Conservation (phyloP, 2,113 vertebrate species). For the Hippopotamus amphibius region DNA sequence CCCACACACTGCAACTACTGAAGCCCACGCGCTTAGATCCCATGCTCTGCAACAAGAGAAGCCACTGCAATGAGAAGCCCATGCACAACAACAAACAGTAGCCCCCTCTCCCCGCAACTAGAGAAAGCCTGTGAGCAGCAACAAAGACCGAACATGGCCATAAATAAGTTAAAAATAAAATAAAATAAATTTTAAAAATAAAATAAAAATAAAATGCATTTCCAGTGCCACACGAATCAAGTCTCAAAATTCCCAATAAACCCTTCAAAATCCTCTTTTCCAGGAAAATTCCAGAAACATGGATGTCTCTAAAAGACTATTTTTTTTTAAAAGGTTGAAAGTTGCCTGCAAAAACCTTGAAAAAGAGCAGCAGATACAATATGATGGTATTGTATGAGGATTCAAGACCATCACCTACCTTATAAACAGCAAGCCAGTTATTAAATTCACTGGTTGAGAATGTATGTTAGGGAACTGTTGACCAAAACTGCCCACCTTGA, state of each 20-base stretch:
- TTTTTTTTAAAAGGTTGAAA: neutral
- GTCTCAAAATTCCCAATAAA: neutral
- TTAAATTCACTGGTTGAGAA: neutral
- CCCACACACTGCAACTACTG: no score
- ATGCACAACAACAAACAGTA: no score
- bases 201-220: neutral
- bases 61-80: no score
- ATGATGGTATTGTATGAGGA: neutral
- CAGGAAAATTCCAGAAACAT: neutral
- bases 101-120: no score
- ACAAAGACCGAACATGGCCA: no score
- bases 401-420: neutral
- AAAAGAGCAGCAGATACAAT: neutral
- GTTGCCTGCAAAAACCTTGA: neutral
- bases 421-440: neutral
- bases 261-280: neutral
- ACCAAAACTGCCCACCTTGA: neutral
- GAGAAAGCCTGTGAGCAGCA: no score
- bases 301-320: neutral
- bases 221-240: neutral
- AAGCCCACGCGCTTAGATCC: no score
- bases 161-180: no score
- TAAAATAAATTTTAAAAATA: no score
- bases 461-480: neutral
- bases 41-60: no score